Evolutionary conservation across 2,113 vertebrate species (phyloP).

Genomic region (Xenopus tropicalis): DNA sequence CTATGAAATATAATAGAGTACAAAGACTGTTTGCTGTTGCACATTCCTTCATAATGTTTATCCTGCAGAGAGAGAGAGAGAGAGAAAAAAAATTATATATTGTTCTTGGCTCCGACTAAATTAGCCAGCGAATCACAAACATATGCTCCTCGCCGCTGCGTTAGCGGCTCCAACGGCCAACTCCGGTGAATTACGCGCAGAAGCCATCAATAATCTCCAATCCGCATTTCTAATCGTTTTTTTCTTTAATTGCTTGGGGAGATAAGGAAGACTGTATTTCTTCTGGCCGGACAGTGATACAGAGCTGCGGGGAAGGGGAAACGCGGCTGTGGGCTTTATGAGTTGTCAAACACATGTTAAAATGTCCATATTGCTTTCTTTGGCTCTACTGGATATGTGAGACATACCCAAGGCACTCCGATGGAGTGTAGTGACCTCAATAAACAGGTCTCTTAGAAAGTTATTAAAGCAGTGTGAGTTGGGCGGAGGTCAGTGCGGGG

Average conservation of each 20-base stretch:
- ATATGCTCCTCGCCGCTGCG: conserved; percentile 61
- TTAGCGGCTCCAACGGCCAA: conserved; percentile 55
- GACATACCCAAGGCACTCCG: conserved; percentile 14
- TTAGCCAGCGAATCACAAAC: conserved; percentile 60
- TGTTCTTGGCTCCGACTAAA: conserved; percentile 72
- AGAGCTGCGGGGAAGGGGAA: not conserved
- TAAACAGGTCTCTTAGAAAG: conserved; percentile 22
- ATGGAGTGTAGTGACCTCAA: conserved; percentile 12
- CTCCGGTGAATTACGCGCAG: conserved; percentile 48
- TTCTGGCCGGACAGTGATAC: conserved; percentile 20
- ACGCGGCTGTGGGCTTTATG: not conserved
- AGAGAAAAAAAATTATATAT: conserved; percentile 67
- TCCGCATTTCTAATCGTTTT: conserved; percentile 54
- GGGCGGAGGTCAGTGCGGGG: not conserved
- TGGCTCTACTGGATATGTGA: not conserved
- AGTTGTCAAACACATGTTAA: conserved; percentile 20
- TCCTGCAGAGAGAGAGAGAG: conserved; percentile 53
- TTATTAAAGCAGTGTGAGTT: conserved; percentile 2
- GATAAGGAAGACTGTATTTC: conserved; percentile 2
- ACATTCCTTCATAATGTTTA: conserved; percentile 74
- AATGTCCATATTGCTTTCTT: conserved; percentile 8
- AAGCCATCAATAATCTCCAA: conserved; percentile 52
- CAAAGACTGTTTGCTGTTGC: conserved; percentile 66
- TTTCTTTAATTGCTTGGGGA: conserved; percentile 47
- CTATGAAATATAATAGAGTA: conserved; percentile 77